Base-by-base conservation (phyloP, 2,888 invertebrate genomes). In the Oligia latruncula region DNA sequence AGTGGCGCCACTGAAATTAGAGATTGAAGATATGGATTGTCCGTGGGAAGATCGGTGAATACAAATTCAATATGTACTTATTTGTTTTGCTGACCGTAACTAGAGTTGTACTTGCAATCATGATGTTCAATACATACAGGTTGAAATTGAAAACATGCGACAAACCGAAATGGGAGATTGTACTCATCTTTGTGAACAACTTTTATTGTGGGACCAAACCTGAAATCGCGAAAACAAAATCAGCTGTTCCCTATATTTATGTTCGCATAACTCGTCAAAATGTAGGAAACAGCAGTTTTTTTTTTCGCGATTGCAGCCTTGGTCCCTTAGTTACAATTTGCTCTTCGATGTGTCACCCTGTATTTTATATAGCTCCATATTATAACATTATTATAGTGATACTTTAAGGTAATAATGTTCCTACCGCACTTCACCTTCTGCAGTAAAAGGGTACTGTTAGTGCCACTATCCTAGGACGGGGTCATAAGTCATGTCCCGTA, bases 401-500 rank as follows among this genome's bases (percentile, higher is more conserved):
- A 55, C 46, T 55, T 58, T 49, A 52, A 55, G 66, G 55, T 75
- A 75, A 71, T 67, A 13, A 60, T 2, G 1, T 71, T 23, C 4
- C 23, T 67, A 81, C 71, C 67, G 67, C 46, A 58, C 55, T 81
- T 71, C 46, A 81, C 77, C 55, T 81, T 71, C 23, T 65, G 55
- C 55, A 67, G 71, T 71, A 77, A 81, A 77, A 46, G 60, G 81
- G 71, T 77, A 40, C 52, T 62, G 29, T 20, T 67, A 64, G 67
- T 77, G 81, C 64, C 77, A 72, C 55, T 77, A 77, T 77, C 65
- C 58, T 40, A 49, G 20, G 46, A 68, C 62, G 60, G 55, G 71
- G 77, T 72, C 67, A 67, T 46, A 81, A 77, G 71, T 77, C 60
- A 66, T 29, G 40, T 81, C 20, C 40, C 62, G 20, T 77, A 81